Percentiles rank a stretch among this genome's conserved stretches.
Conservation (phyloP, 2,888 invertebrate genomes). For the Graphium colonna region DNA sequence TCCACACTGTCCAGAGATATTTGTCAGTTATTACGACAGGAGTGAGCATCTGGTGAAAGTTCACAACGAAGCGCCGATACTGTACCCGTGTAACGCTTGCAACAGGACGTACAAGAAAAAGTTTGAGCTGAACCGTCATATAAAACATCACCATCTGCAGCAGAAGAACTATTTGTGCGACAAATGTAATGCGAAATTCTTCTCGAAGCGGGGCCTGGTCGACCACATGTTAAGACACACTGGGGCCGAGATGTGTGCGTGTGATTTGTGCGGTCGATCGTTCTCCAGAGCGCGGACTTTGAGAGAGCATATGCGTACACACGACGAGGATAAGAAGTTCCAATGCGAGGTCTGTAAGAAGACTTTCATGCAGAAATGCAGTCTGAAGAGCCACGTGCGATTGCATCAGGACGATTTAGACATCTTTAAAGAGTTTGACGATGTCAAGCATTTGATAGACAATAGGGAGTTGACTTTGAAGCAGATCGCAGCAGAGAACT, state of each 20-base stretch:
- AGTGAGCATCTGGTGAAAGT: slow-evolving; percentile 64
- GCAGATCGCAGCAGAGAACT: slow-evolving; percentile 66
- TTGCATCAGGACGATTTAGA: slow-evolving; percentile 70
- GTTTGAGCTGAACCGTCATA: slow-evolving; percentile 66
- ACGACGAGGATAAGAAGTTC: slow-evolving; percentile 58
- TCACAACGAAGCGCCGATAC: slow-evolving; percentile 56
- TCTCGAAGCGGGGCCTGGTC: slow-evolving; percentile 61
- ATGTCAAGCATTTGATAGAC: slow-evolving; percentile 70
- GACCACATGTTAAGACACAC: slow-evolving; percentile 61
- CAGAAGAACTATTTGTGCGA: slow-evolving; percentile 64
- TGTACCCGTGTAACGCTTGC: slow-evolving; percentile 70
- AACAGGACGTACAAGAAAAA: slow-evolving; percentile 69
- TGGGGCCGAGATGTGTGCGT: slow-evolving; percentile 52
- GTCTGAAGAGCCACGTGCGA: slow-evolving; percentile 62
- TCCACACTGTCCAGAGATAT: slow-evolving; percentile 66
- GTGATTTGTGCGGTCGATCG: slow-evolving; percentile 60
- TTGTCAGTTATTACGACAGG: slow-evolving; percentile 69
- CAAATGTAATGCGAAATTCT: slow-evolving; percentile 67
- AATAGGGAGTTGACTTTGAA: slow-evolving; percentile 68
- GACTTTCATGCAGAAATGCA: slow-evolving; percentile 66
- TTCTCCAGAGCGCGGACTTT: slow-evolving; percentile 57
- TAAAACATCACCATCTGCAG: slow-evolving; percentile 68
- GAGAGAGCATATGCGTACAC: slow-evolving; percentile 59
- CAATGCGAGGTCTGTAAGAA: slow-evolving; percentile 69
- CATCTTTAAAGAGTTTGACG: slow-evolving; percentile 73